These are phyloP conservation scores for Hippocampus comes DNA, from an alignment of 2,113 vertebrate species.

Conservation along the genomic window DNA sequence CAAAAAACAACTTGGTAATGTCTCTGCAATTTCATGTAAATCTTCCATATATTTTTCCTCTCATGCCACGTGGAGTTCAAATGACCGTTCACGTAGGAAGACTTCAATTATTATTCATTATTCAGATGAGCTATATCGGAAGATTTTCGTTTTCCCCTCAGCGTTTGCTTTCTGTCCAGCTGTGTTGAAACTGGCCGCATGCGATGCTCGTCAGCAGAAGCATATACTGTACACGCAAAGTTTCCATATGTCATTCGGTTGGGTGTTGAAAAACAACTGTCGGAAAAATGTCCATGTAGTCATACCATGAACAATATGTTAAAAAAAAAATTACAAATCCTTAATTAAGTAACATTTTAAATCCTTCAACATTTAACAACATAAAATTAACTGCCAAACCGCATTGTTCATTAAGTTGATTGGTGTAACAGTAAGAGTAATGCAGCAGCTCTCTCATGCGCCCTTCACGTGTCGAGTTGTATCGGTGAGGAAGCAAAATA, in stretches of 20 bases:
- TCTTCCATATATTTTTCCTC: not conserved
- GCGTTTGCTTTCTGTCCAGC: not conserved
- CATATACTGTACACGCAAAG: constrained; percentile 50
- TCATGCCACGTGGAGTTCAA: not conserved
- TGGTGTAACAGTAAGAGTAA: no score
- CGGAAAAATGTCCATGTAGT: no score
- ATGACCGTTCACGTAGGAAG: not conserved
- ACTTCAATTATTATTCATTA: not conserved
- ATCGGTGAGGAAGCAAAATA: no score
- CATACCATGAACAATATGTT: no score
- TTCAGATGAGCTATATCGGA: not conserved
- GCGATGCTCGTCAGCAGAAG: constrained; percentile 45
- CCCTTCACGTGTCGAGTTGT: no score
- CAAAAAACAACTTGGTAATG: not conserved
- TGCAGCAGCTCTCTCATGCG: no score
- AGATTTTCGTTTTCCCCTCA: not conserved
- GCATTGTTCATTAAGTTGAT: no score
- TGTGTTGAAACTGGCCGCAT: constrained; percentile 28
- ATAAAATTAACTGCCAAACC: no score
- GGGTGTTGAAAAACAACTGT: constrained; percentile 1
- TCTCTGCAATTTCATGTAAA: not conserved
- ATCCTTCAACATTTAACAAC: no score
- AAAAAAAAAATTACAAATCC: no score
- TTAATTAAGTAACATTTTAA: no score
- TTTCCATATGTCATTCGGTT: constrained; percentile 29